Evolutionary conservation across 1,140 invertebrate genomes (phyloP).

Genomic region (Coelopa frigida): DNA sequence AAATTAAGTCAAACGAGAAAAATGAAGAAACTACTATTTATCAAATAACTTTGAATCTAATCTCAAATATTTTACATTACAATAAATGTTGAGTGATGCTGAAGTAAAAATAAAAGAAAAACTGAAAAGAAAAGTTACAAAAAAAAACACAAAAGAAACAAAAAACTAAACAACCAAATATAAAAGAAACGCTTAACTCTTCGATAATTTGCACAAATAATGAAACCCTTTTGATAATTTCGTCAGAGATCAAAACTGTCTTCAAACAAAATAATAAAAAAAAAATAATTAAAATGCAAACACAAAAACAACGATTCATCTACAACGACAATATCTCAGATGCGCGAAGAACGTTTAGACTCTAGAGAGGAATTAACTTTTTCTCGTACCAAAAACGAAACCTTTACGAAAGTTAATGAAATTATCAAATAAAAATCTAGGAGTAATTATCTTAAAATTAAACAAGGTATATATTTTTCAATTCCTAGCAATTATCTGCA

Average conservation of each 20-base stretch:
- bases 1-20: slow-evolving; percentile 8
- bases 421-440: slow-evolving; percentile 7
- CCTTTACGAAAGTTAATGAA: no score
- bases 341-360: no score
- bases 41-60: not conserved
- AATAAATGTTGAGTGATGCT: slow-evolving; percentile 12
- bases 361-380: no score
- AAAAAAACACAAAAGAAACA: slow-evolving; percentile 5
- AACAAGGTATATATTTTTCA: slow-evolving; percentile 11
- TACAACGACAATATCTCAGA: no score
- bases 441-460: slow-evolving; percentile 8
- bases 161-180: slow-evolving; percentile 3
- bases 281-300: not conserved
- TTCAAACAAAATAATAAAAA: no score
- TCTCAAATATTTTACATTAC: not conserved
- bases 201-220: no score
- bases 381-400: no score
- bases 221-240: no score
- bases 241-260: no score
- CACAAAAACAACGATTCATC: not conserved
- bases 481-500: no score
- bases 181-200: slow-evolving; percentile 6
- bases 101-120: slow-evolving; percentile 25
- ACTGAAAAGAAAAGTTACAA: slow-evolving; percentile 14
- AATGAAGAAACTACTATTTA: slow-evolving; percentile 7